These are phyloP conservation scores for Calidris pygmaea DNA, from an alignment of 2,113 vertebrate species.

Conservation along the genomic window DNA sequence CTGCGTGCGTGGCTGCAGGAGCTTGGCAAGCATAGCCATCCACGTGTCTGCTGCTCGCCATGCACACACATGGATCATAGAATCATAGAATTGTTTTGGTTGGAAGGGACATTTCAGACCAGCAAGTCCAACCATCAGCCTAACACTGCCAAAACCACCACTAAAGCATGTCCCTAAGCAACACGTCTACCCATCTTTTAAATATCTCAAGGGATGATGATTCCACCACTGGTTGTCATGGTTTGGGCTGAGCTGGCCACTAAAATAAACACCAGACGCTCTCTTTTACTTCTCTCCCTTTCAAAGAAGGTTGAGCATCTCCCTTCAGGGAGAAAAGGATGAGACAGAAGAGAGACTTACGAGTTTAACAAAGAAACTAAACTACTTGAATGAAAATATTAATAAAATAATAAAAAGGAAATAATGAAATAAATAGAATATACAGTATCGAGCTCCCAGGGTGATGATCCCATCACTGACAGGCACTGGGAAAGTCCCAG, in stretches of 20 bases:
- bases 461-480: background rate
- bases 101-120: background rate
- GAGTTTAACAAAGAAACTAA: background rate
- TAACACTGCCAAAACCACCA: background rate
- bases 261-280: background rate
- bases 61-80: too few relatives aligned
- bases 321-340: background rate
- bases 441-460: background rate
- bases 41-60: background rate
- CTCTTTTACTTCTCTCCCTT: background rate
- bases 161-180: background rate
- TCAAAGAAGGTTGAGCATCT: background rate
- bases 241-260: background rate
- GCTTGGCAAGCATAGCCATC: background rate
- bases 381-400: background rate
- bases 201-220: background rate
- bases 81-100: background rate
- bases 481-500: background rate
- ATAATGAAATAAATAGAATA: background rate
- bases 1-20: background rate
- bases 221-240: background rate
- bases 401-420: background rate
- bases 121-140: background rate
- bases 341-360: background rate
- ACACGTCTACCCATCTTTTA: background rate